Evolutionary conservation across 2,113 vertebrate species (phyloP).

Genomic region (Calypte anna): DNA sequence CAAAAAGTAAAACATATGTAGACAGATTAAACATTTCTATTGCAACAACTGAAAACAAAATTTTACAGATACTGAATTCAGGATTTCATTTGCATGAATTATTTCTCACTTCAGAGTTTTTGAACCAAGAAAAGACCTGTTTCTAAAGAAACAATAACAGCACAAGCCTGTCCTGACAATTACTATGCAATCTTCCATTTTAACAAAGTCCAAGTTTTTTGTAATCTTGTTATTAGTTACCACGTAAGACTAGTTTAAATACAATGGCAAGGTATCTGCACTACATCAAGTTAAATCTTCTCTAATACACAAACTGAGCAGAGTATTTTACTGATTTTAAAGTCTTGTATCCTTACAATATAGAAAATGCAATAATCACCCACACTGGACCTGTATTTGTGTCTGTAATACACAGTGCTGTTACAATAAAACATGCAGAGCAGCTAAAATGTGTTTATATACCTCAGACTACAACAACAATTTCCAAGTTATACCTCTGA

Average conservation of each 20-base stretch:
- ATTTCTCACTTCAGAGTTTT: not conserved
- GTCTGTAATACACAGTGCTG: not conserved
- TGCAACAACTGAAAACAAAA: not conserved
- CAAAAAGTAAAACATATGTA: not conserved
- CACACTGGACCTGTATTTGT: not conserved
- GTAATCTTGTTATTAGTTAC: not conserved
- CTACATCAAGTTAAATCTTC: not conserved
- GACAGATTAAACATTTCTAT: not conserved
- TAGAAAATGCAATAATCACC: not conserved
- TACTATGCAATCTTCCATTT: not conserved
- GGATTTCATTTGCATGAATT: not conserved
- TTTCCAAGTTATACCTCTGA: not conserved
- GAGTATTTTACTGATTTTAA: not conserved
- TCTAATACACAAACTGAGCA: not conserved
- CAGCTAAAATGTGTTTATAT: not conserved
- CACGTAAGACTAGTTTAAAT: not conserved
- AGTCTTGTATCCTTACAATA: not conserved
- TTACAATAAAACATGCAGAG: not conserved
- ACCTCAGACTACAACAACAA: not conserved
- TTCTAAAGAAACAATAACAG: not conserved
- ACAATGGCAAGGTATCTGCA: not conserved
- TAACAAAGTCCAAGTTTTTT: not conserved
- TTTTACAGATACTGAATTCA: not conserved
- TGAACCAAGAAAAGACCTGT: not conserved
- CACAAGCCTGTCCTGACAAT: fast-evolving